Conservation (phyloP, 1,140 invertebrate species). For the Dermatophagoides farinae region DNA sequence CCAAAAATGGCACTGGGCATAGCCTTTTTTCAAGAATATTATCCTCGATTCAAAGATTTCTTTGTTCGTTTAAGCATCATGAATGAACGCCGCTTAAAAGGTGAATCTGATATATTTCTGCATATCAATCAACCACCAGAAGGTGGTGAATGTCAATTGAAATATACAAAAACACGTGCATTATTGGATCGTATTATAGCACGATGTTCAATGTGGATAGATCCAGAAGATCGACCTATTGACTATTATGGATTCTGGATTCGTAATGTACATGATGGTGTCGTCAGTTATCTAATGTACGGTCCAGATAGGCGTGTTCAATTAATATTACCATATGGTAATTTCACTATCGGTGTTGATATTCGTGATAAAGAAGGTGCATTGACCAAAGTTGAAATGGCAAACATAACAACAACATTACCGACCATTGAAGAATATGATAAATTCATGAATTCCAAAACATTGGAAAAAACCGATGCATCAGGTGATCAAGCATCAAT, state of each 20-base stretch:
- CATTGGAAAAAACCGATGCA: constrained; percentile 20
- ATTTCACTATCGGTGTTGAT: constrained; percentile 21
- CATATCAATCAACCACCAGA: constrained; percentile 24
- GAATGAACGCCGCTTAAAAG: constrained; percentile 19
- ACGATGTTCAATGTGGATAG: constrained; percentile 21
- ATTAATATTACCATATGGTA: constrained; percentile 20
- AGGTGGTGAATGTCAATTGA: constrained; percentile 20
- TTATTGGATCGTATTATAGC: constrained; percentile 21
- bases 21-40: constrained; percentile 22
- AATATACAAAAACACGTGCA: constrained; percentile 17
- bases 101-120: constrained; percentile 22
- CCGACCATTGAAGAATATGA: constrained; percentile 21
- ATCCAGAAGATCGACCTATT: constrained; percentile 20
- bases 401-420: constrained; percentile 16
- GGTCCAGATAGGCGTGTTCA: constrained; percentile 18
- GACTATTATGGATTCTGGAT: constrained; percentile 22
- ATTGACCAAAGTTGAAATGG: constrained; percentile 19
- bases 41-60: constrained; percentile 22
- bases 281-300: constrained; percentile 19
- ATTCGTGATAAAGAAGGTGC: constrained; percentile 23
- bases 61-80: constrained; percentile 20
- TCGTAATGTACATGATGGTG: constrained; percentile 16
- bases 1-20: constrained; percentile 22
- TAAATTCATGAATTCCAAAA: constrained; percentile 18
- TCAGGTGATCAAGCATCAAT: constrained; percentile 21